A percentile compares a stretch with the other conserved stretches of the same genome.
Evolutionary conservation across 2,797 vertebrate genomes (phyloP).

Genomic region (Distichodus sexfasciatus): DNA sequence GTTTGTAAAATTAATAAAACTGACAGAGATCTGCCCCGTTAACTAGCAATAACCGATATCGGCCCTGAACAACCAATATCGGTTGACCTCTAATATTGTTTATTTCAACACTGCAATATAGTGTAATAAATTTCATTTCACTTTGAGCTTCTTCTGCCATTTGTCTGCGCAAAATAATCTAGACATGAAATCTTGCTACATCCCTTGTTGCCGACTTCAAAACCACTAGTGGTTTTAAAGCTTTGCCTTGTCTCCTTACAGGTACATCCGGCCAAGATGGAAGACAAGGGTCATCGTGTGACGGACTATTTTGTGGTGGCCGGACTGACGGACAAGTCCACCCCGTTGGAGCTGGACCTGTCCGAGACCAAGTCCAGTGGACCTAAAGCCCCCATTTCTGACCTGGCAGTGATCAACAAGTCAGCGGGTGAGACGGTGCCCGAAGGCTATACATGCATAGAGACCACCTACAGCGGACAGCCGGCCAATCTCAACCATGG

Average conservation of each 20-base stretch:
- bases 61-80: no score
- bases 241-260: conserved; percentile 55
- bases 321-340: conserved; percentile 90
- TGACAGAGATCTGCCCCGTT: no score
- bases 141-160: no score
- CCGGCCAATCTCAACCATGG: conserved; percentile 97
- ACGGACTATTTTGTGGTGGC: conserved; percentile 98
- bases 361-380: conserved; percentile 86
- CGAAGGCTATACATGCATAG: conserved; percentile 94
- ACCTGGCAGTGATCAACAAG: conserved; percentile 91
- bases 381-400: conserved; percentile 93
- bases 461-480: conserved; percentile 87
- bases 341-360: conserved; percentile 89
- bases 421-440: conserved; percentile 91
- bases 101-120: no score
- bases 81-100: no score
- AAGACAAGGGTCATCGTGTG: conserved; percentile 95
- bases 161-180: no score
- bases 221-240: no score
- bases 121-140: no score
- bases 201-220: no score
- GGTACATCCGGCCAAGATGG: conserved; percentile 83
- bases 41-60: no score
- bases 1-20: no score
- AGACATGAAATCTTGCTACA: no score